These are phyloP conservation scores for Diaphora mendica DNA, from an alignment of 2,888 invertebrate species.

Conservation along the genomic window DNA sequence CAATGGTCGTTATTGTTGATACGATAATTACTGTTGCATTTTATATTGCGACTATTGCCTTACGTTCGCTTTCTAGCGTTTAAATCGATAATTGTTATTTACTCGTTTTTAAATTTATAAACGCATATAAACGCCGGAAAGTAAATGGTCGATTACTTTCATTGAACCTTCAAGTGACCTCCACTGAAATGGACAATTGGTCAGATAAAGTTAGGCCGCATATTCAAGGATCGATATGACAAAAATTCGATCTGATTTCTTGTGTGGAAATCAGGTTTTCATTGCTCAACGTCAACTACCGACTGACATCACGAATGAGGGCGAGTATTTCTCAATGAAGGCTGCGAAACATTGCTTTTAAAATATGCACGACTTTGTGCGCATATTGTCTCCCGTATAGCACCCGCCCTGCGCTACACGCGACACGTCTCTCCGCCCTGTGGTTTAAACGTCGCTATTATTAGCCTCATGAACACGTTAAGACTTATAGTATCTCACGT, in stretches of 20 bases:
- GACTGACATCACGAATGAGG: constrained; percentile 83
- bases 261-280: constrained; percentile 81
- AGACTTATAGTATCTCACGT: not conserved
- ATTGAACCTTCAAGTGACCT: constrained; percentile 62
- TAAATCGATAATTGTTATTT: constrained; percentile 61
- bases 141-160: constrained; percentile 67
- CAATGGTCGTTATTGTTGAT: constrained; percentile 31
- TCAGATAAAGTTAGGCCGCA: constrained; percentile 16
- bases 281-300: constrained; percentile 75
- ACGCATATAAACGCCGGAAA: constrained; percentile 21
- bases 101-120: constrained; percentile 46
- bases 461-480: not conserved
- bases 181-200: not conserved
- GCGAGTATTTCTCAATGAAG: constrained; percentile 83
- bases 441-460: constrained; percentile 11
- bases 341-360: constrained; percentile 83
- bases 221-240: constrained; percentile 56
- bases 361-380: constrained; percentile 81
- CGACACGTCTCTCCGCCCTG: constrained; percentile 28
- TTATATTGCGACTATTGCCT: constrained; percentile 48
- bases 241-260: constrained; percentile 77
- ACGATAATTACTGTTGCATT: constrained; percentile 46
- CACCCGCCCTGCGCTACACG: constrained; percentile 28
- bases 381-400: constrained; percentile 66
- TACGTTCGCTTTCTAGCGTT: constrained; percentile 73